These are phyloP conservation scores for Andrena dorsata DNA, from an alignment of 2,888 invertebrate species.

Conservation along the genomic window DNA sequence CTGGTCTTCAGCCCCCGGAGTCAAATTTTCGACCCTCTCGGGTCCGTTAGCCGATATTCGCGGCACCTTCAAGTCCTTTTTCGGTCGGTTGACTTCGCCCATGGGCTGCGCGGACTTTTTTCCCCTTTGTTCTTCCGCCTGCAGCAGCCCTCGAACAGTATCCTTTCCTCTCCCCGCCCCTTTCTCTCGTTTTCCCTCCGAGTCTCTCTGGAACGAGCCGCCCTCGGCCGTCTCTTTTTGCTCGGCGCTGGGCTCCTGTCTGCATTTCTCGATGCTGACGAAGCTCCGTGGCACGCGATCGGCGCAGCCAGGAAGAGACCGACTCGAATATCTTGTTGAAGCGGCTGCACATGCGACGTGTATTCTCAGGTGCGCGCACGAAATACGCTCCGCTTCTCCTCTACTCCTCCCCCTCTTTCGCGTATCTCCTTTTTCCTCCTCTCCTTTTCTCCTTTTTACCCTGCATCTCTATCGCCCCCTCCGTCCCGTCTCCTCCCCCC, in stretches of 20 bases:
- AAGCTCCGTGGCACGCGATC: conserved; percentile 69
- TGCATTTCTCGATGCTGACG: conserved; percentile 70
- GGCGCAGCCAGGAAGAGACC: conserved; percentile 60
- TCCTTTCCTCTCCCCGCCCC: conserved; percentile 17
- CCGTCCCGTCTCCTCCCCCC: not conserved
- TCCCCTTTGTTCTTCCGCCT: conserved; percentile 52
- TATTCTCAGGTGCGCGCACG: conserved; percentile 53
- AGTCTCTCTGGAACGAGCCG: conserved; percentile 21
- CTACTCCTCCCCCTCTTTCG: not conserved
- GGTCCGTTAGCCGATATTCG: conserved; percentile 59
- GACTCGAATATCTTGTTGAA: conserved; percentile 43
- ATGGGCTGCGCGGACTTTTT: conserved; percentile 13
- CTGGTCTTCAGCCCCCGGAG: conserved; percentile 1
- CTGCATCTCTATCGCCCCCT: not conserved
- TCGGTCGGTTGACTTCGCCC: conserved; percentile 49
- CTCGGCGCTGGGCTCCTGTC: conserved; percentile 51
- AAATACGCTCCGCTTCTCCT: conserved; percentile 24
- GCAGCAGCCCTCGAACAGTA: conserved; percentile 35
- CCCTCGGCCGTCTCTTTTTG: conserved; percentile 45
- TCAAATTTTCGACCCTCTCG: conserved; percentile 68
- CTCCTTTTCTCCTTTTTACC: not conserved
- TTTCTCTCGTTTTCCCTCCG: conserved; percentile 19
- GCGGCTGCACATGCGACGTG: conserved; percentile 42
- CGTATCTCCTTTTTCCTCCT: not conserved
- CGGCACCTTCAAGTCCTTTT: conserved; percentile 53